Evolutionary conservation across 2,888 invertebrate genomes (phyloP).

Genomic region (Brenthis hecate): DNA sequence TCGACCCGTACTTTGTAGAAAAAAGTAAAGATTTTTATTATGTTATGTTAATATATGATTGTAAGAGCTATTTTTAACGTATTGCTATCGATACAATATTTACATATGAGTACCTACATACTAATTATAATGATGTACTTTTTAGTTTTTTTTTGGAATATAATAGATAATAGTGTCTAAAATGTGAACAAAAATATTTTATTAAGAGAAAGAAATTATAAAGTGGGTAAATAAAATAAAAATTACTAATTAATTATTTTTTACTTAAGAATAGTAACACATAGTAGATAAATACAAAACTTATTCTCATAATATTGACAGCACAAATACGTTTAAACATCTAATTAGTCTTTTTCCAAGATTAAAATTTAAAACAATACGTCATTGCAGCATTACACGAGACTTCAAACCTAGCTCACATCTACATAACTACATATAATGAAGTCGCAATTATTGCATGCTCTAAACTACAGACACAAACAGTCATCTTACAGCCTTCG

Average conservation of each 20-base stretch:
- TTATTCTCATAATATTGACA: conserved; percentile 54
- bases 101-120: too few relatives aligned
- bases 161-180: too few relatives aligned
- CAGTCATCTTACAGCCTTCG: conserved; percentile 51
- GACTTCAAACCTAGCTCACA: conserved; percentile 33
- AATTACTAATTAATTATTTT: conserved; percentile 27
- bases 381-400: conserved; percentile 35
- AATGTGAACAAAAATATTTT: background rate
- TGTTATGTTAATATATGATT: too few relatives aligned
- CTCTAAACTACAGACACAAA: conserved; percentile 43
- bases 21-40: too few relatives aligned
- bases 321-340: conserved; percentile 58
- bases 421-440: conserved; percentile 39
- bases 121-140: too few relatives aligned
- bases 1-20: too few relatives aligned
- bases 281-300: conserved; percentile 54
- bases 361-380: conserved; percentile 44
- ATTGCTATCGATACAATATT: too few relatives aligned
- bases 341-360: conserved; percentile 64
- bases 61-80: too few relatives aligned
- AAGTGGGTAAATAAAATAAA: conserved; percentile 25
- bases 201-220: background rate
- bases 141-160: too few relatives aligned
- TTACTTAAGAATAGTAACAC: conserved; percentile 47
- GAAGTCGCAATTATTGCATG: conserved; percentile 34